Conservation (phyloP, 2,797 vertebrate species). For the Huso huso region DNA sequence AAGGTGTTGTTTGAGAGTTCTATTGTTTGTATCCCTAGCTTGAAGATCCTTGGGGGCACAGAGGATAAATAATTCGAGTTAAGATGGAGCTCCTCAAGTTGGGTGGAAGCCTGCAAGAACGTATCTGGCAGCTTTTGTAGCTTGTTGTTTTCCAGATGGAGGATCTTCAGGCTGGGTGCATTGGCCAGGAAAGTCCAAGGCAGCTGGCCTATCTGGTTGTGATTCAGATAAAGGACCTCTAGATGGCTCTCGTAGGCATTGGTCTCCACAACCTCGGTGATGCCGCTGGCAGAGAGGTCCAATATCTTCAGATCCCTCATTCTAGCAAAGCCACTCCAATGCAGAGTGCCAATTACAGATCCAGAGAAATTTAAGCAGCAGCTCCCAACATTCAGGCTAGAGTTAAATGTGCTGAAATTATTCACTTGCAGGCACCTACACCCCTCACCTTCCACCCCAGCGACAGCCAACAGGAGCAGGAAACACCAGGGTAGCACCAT, state of each 20-base stretch:
- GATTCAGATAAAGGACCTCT: slow-evolving; percentile 56
- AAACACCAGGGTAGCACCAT: slow-evolving; percentile 28
- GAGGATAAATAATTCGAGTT: slow-evolving; percentile 55
- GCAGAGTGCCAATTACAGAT: slow-evolving; percentile 53
- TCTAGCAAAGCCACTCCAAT: slow-evolving; percentile 56
- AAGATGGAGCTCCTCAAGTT: slow-evolving; percentile 57
- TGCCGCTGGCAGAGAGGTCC: slow-evolving; percentile 69
- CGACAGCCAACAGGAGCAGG: slow-evolving; percentile 34
- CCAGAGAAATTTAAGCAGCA: slow-evolving; percentile 78
- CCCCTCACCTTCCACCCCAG: slow-evolving; percentile 26
- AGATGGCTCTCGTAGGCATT: slow-evolving; percentile 32
- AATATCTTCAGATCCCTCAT: slow-evolving; percentile 50
- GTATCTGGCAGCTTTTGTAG: slow-evolving; percentile 57
- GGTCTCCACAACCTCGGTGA: slow-evolving; percentile 40
- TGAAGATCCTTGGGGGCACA: slow-evolving; percentile 56
- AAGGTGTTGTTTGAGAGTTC: slow-evolving; percentile 67
- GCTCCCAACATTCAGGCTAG: slow-evolving; percentile 30
- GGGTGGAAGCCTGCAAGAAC: slow-evolving; percentile 61
- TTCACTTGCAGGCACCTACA: slow-evolving; percentile 62
- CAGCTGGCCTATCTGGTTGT: slow-evolving; percentile 59
- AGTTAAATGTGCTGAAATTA: slow-evolving; percentile 48
- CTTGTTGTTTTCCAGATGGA: slow-evolving; percentile 65
- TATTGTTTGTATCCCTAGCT: slow-evolving; percentile 50
- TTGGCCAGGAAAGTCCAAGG: slow-evolving; percentile 62
- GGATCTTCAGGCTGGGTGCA: slow-evolving; percentile 50